Percentiles rank a stretch among this genome's conserved stretches.
phyloP scores from a whole-genome alignment of 1,140 invertebrate genomes.

The Penaeus vannamei region DNA sequence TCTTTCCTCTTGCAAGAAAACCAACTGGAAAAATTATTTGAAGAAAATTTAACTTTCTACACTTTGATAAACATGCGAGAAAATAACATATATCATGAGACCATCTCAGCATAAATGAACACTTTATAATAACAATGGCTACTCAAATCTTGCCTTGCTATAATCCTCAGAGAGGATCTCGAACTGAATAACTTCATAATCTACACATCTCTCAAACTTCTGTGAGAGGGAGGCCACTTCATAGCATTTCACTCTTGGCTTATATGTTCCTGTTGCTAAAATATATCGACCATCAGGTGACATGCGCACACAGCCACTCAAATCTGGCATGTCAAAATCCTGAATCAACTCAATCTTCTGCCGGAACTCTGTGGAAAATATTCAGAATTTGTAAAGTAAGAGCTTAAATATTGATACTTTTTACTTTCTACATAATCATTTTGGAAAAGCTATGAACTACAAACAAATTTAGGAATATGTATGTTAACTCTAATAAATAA shows the following conservation, averaged over 20 bases:
- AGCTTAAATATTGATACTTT: background rate
- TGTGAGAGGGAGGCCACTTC: slow-evolving; percentile 96
- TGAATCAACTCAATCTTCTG: slow-evolving; percentile 96
- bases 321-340: slow-evolving; percentile 98
- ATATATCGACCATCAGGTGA: slow-evolving; percentile 96
- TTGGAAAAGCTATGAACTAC: no score
- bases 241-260: slow-evolving; percentile 95
- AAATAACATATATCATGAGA: background rate
- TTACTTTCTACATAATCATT: background rate
- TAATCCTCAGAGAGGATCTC: slow-evolving; percentile 92
- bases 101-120: background rate
- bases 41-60: slow-evolving; percentile 78
- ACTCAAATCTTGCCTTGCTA: slow-evolving; percentile 79
- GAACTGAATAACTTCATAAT: slow-evolving; percentile 93
- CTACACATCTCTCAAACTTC: slow-evolving; percentile 98
- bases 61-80: slow-evolving; percentile 70
- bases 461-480: no score
- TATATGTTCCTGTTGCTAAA: slow-evolving; percentile 95
- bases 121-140: slow-evolving; percentile 9
- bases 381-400: background rate
- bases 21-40: slow-evolving; percentile 69
- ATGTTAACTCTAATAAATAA: no score
- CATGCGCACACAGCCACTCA: slow-evolving; percentile 87
- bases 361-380: slow-evolving; percentile 79
- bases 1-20: slow-evolving; percentile 79